These are phyloP conservation scores for Hycleus phaleratus DNA, from an alignment of 1,140 invertebrate genomes.

Conservation along the genomic window DNA sequence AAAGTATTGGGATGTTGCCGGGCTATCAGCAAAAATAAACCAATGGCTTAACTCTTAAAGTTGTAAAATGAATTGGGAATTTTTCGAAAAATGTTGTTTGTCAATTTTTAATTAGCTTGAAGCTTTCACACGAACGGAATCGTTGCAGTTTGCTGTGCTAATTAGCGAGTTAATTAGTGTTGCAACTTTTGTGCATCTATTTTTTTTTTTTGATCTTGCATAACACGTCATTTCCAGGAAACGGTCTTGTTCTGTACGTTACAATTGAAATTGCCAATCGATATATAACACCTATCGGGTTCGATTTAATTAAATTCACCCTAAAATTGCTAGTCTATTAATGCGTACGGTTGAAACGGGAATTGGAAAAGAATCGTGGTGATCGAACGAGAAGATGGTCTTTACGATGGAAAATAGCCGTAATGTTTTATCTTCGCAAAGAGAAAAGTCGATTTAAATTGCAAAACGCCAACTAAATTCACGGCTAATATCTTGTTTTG, in stretches of 20 bases:
- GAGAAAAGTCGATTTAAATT: slow-evolving; percentile 12
- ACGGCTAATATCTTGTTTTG: slow-evolving; percentile 9
- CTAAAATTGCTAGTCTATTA: slow-evolving; percentile 12
- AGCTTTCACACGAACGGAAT: too few species aligned
- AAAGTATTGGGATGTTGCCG: slow-evolving; percentile 5
- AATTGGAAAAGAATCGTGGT: slow-evolving; percentile 4
- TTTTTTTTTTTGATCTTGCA: neutral
- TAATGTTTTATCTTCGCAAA: neutral
- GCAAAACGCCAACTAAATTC: slow-evolving; percentile 13
- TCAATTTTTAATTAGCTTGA: too few species aligned
- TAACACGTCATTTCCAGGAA: neutral
- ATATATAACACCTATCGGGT: neutral
- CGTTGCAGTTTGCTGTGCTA: too few species aligned
- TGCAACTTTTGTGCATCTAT: neutral
- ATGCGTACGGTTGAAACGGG: slow-evolving; percentile 5
- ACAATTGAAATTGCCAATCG: neutral
- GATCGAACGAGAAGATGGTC: neutral
- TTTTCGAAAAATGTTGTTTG: neutral
- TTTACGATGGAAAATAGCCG: neutral
- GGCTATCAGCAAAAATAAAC: slow-evolving; percentile 1
- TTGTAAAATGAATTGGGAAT: neutral
- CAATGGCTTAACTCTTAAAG: neutral
- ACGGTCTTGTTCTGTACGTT: neutral
- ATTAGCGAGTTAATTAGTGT: neutral
- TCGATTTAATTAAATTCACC: slow-evolving; percentile 13